Percentiles rank a stretch among this genome's conserved stretches.
Conservation (phyloP, 2,888 invertebrate genomes). For the Caenorhabditis auriculariae region DNA sequence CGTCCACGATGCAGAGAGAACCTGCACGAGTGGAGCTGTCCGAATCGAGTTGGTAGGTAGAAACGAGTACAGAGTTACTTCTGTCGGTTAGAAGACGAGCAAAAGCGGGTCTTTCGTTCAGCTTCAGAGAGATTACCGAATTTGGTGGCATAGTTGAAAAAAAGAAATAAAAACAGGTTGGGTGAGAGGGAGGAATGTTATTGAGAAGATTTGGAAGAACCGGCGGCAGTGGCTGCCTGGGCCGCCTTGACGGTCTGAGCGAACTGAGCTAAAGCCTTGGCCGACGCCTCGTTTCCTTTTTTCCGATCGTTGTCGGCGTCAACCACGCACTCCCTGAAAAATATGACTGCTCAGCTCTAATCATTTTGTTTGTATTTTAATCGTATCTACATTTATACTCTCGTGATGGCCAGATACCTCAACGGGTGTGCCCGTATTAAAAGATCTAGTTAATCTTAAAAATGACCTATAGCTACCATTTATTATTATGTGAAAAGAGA, state of each 20-base stretch:
- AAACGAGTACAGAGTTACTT: conserved; percentile 19
- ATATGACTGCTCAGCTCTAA: too few species aligned
- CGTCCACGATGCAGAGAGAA: conserved; percentile 12
- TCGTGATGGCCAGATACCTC: too few species aligned
- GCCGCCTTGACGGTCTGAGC: conserved; percentile 14
- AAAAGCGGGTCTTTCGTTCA: conserved; percentile 41
- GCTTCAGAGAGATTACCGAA: background rate
- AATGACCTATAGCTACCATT: too few species aligned
- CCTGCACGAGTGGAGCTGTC: conserved; percentile 20
- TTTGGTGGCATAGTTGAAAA: too few species aligned
- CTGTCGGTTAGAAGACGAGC: conserved; percentile 18
- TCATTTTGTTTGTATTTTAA: too few species aligned
- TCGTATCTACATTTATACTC: too few species aligned
- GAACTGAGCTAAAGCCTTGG: too few species aligned
- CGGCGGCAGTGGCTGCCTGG: too few species aligned
- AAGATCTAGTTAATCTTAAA: too few species aligned
- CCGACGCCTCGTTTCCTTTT: conserved; percentile 18
- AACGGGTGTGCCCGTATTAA: too few species aligned
- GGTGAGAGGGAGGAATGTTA: background rate
- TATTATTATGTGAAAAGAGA: too few species aligned
- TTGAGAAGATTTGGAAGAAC: conserved; percentile 2
- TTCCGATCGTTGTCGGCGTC: conserved; percentile 45
- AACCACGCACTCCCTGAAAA: conserved; percentile 42
- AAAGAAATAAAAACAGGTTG: too few species aligned
- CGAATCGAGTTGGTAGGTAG: conserved; percentile 40